Conservation (phyloP, 2,113 vertebrate genomes). For the Ginglymostoma cirratum region DNA sequence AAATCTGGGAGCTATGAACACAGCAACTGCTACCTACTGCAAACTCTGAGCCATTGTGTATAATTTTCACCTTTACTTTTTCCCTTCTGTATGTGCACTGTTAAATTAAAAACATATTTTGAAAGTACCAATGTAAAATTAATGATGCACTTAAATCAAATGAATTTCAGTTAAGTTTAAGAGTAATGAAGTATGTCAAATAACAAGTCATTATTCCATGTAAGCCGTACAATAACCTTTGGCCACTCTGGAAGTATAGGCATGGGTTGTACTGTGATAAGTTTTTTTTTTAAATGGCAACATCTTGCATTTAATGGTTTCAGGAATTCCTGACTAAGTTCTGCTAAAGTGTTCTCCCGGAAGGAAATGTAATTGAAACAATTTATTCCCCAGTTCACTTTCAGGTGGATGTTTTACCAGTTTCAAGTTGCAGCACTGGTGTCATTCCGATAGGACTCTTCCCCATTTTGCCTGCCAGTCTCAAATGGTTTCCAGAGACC, state of each 20-base stretch:
- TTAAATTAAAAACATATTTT: not conserved
- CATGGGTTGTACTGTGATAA: not conserved
- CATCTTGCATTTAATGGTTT: not conserved
- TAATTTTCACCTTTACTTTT: not conserved
- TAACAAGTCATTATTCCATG: not conserved
- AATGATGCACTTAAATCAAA: not conserved
- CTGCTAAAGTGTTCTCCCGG: not conserved
- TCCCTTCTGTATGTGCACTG: no score
- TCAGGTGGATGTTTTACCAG: not conserved
- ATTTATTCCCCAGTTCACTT: not conserved
- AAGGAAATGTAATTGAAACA: not conserved
- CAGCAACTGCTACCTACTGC: not conserved
- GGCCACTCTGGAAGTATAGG: not conserved
- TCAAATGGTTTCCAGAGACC: not conserved
- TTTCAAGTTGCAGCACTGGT: not conserved
- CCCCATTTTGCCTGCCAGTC: not conserved
- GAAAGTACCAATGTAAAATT: not conserved
- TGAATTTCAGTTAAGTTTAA: not conserved
- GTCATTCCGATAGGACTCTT: not conserved
- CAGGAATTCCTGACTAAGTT: not conserved
- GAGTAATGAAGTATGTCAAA: not conserved
- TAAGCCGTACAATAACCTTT: not conserved
- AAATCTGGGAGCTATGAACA: not conserved
- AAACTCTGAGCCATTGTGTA: not conserved
- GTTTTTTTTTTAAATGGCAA: not conserved